Conservation (phyloP, 1,140 invertebrate genomes). For the Brachionus sp. region DNA sequence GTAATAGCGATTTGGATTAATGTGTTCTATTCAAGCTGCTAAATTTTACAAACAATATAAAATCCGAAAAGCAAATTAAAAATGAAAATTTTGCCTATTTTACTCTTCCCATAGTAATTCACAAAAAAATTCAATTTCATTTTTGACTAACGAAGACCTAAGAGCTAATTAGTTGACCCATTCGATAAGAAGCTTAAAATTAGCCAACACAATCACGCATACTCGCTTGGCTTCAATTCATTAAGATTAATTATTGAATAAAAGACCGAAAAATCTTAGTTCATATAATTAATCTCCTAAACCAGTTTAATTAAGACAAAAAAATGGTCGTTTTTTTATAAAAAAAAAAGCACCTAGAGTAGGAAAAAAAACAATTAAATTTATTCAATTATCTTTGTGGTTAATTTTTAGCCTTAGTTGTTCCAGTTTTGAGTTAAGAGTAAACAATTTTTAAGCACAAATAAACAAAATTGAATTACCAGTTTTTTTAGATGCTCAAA, state of each 20-base stretch:
- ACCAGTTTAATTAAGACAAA: neutral
- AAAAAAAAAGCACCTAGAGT: neutral
- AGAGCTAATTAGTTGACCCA: constrained; percentile 1
- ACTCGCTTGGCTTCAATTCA: neutral
- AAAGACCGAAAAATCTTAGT: neutral
- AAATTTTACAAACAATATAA: neutral
- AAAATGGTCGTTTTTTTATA: neutral
- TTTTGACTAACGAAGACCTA: neutral
- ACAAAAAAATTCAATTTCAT: neutral
- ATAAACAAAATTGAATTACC: neutral
- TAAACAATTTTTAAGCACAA: neutral
- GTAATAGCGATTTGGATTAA: neutral
- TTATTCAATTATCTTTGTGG: neutral
- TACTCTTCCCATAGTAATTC: neutral
- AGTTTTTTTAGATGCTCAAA: neutral
- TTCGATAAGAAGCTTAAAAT: neutral
- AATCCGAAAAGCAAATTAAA: constrained; percentile 2
- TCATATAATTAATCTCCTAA: neutral
- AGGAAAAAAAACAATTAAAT: neutral
- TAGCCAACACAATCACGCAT: neutral
- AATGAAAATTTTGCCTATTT: neutral
- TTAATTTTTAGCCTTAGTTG: neutral
- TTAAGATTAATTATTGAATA: constrained; percentile 12
- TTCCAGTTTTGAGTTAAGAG: neutral
- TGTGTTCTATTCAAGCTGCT: neutral